phyloP scores from a whole-genome alignment of 2,888 invertebrate species.

The Automeris io region DNA sequence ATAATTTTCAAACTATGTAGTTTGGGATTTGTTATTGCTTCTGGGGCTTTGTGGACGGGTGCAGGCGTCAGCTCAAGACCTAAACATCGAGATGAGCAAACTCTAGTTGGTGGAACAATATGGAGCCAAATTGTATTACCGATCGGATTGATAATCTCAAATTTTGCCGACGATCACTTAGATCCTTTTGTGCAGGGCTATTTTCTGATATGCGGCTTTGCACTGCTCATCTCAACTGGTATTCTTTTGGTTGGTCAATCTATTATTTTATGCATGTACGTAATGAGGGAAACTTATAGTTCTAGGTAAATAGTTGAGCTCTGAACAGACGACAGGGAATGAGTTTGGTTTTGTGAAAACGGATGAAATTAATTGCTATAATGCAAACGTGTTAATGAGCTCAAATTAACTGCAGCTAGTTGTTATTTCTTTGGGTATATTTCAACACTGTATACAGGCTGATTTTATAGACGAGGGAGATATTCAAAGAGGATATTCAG shows the following conservation, averaged over 20 bases:
- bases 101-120: conserved; percentile 48
- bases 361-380: too few species aligned
- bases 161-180: conserved; percentile 30
- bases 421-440: too few species aligned
- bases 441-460: too few species aligned
- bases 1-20: conserved; percentile 34
- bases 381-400: too few species aligned
- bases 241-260: conserved; percentile 34
- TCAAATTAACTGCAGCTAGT: too few species aligned
- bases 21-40: conserved; percentile 33
- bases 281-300: neutral
- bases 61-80: conserved; percentile 36
- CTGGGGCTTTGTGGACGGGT: conserved; percentile 44
- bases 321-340: too few species aligned
- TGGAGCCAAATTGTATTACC: conserved; percentile 59
- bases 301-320: too few species aligned
- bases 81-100: conserved; percentile 48
- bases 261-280: neutral
- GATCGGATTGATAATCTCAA: conserved; percentile 45
- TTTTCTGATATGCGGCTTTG: conserved; percentile 34
- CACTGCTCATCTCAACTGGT: conserved; percentile 34
- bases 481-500: too few species aligned
- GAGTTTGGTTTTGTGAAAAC: too few species aligned
- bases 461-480: too few species aligned
- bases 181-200: conserved; percentile 34